Evolutionary conservation across 2,797 vertebrate species (phyloP).

Genomic region (Zonotrichia albicollis): DNA sequence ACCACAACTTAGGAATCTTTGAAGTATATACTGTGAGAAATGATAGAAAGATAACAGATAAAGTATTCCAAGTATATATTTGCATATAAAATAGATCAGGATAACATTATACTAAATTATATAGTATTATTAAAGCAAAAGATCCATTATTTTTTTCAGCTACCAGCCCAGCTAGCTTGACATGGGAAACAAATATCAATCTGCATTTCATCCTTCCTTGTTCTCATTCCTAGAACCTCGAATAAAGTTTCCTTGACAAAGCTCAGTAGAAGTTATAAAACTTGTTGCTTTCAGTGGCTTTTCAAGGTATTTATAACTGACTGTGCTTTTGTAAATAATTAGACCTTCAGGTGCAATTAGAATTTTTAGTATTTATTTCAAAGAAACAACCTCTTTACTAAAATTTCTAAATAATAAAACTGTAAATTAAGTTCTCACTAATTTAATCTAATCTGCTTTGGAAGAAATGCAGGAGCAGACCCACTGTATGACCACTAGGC

Average conservation of each 20-base stretch:
- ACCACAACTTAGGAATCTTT: constrained; percentile 34
- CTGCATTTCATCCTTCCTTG: background rate
- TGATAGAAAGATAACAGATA: constrained; percentile 12
- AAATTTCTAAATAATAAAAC: background rate
- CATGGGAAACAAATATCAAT: background rate
- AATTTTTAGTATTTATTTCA: background rate
- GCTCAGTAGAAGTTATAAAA: background rate
- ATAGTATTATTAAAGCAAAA: background rate
- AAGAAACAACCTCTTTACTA: background rate
- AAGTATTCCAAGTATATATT: background rate
- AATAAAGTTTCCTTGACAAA: background rate
- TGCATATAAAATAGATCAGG: constrained; percentile 34
- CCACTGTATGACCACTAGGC: background rate
- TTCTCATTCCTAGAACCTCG: background rate
- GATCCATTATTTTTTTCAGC: background rate
- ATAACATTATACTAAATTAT: background rate
- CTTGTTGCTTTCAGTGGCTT: background rate
- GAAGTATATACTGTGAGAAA: constrained; percentile 44
- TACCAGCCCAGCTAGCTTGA: background rate
- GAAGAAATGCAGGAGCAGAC: background rate
- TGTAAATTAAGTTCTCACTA: background rate
- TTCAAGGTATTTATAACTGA: background rate
- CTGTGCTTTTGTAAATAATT: background rate
- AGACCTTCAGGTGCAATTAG: background rate
- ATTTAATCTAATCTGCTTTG: background rate